A percentile compares a stretch with the other conserved stretches of the same genome.
phyloP scores from a whole-genome alignment of 2,888 invertebrate species.

The Onthophagus sagittarius region DNA sequence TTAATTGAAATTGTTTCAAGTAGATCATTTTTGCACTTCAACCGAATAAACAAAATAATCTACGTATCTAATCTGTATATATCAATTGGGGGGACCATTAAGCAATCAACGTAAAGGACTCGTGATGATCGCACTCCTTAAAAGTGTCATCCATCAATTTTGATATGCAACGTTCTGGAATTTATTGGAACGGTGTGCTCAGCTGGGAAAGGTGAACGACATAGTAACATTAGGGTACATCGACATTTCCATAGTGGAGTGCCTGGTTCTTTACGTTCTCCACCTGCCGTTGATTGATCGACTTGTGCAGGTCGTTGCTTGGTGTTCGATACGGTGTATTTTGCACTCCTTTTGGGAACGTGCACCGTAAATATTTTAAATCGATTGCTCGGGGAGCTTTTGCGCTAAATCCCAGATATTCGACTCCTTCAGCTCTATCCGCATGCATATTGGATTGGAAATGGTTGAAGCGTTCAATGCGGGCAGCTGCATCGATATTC shows the following conservation, averaged over 20 bases:
- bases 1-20: not conserved
- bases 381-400: not conserved
- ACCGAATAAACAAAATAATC: too few relatives aligned
- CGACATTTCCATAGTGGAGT: not conserved
- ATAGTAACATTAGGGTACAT: not conserved
- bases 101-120: not conserved
- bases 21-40: not conserved
- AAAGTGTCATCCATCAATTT: not conserved
- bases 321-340: not conserved
- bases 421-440: not conserved
- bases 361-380: not conserved
- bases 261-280: not conserved
- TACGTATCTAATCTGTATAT: not conserved
- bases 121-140: not conserved
- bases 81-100: not conserved
- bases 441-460: not conserved
- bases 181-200: not conserved
- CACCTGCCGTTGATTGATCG: not conserved
- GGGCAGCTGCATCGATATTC: not conserved
- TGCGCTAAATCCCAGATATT: not conserved
- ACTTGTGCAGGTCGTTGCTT: not conserved
- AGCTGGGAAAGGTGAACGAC: not conserved
- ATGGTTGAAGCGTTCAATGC: not conserved
- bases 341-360: not conserved
- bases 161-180: not conserved